phyloP scores from a whole-genome alignment of 2,113 vertebrate species.

The Sylvia atricapilla region DNA sequence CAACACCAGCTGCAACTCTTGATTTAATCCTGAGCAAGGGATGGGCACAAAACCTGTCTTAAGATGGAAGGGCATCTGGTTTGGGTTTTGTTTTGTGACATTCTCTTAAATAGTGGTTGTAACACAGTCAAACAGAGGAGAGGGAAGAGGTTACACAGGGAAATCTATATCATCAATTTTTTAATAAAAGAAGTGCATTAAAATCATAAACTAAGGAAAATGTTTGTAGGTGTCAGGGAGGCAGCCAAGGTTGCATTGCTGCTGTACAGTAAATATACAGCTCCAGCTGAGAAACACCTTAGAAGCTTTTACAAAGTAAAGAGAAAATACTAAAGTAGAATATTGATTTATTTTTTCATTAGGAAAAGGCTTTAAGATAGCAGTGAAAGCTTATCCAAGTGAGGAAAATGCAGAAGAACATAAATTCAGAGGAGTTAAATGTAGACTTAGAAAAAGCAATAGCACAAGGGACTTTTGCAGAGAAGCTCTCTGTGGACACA shows the following conservation, averaged over 20 bases:
- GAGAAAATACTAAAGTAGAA: not conserved
- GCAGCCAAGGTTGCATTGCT: not conserved
- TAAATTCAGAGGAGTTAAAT: not conserved
- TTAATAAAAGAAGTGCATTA: not conserved
- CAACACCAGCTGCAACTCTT: not conserved
- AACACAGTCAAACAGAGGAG: not conserved
- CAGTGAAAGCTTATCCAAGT: constrained; percentile 21
- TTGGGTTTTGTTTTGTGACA: not conserved
- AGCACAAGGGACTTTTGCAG: not conserved
- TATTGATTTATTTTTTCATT: not conserved
- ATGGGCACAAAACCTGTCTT: not conserved
- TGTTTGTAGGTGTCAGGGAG: not conserved
- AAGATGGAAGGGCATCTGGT: not conserved
- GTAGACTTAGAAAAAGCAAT: not conserved
- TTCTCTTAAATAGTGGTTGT: not conserved
- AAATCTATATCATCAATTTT: not conserved
- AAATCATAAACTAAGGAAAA: not conserved
- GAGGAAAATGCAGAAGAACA: not conserved
- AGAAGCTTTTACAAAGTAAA: not conserved
- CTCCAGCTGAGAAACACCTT: not conserved
- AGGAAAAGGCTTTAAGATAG: not conserved
- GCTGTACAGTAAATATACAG: not conserved
- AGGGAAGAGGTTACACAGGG: not conserved
- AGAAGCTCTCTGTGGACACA: fast-evolving
- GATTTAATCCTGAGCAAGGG: not conserved